A percentile compares a stretch with the other conserved stretches of the same genome.
Evolutionary conservation across 2,797 vertebrate genomes (phyloP).

Genomic region (Antennarius maculatus): DNA sequence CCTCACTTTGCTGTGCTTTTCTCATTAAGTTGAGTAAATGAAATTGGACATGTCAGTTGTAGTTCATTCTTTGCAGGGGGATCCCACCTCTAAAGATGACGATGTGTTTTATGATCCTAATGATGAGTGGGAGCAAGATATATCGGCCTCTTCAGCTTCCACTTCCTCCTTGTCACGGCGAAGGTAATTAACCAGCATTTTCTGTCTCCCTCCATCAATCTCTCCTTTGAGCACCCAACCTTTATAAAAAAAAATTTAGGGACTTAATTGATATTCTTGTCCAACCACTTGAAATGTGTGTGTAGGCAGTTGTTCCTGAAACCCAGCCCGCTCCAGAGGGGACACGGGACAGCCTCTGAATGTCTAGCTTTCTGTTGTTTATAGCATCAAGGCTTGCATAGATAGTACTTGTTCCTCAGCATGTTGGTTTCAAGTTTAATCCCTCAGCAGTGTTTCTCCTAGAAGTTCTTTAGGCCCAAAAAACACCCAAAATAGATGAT

Average conservation of each 20-base stretch:
- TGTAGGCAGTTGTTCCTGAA: not conserved
- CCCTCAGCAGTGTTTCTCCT: not conserved
- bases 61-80: slow-evolving; percentile 80
- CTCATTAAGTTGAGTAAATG: slow-evolving; percentile 68
- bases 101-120: slow-evolving; percentile 92
- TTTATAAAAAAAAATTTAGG: slow-evolving; percentile 22
- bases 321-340: not conserved
- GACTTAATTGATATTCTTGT: slow-evolving; percentile 25
- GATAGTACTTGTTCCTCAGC: not conserved
- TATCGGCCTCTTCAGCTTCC: slow-evolving; percentile 80
- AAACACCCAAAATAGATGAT: too few species aligned
- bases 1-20: slow-evolving; percentile 52
- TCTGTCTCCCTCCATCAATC: slow-evolving; percentile 29
- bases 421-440: not conserved
- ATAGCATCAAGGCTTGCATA: not conserved
- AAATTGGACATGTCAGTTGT: slow-evolving; percentile 56
- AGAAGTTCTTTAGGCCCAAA: too few species aligned
- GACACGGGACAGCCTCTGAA: not conserved
- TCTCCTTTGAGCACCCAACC: slow-evolving; percentile 9
- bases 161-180: slow-evolving; percentile 87
- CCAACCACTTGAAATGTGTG: slow-evolving; percentile 7
- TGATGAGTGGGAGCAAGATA: slow-evolving; percentile 96
- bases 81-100: slow-evolving; percentile 81
- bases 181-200: slow-evolving; percentile 81
- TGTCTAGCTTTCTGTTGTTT: not conserved